phyloP scores from a whole-genome alignment of 2,797 vertebrate genomes.

The Enteromius radiatus region DNA sequence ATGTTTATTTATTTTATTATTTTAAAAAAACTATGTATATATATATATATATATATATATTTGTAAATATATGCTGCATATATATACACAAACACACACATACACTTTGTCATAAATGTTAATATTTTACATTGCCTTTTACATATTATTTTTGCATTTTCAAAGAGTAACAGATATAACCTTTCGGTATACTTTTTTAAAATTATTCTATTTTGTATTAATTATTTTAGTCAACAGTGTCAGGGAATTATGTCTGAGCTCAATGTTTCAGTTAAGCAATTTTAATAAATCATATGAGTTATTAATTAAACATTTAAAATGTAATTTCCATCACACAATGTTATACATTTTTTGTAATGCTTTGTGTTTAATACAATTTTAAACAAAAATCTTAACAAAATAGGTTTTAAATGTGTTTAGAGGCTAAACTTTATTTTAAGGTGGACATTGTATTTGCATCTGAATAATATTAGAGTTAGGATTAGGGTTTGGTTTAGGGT shows the following conservation, averaged over 20 bases:
- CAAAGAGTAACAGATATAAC: background rate
- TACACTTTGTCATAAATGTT: background rate
- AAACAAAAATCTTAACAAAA: too few relatives aligned
- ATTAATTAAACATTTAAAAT: background rate
- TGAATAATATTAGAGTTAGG: background rate
- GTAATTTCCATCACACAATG: background rate
- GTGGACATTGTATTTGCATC: too few relatives aligned
- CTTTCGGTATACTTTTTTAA: background rate
- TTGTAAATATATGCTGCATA: too few relatives aligned
- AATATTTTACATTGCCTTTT: background rate
- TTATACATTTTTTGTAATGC: background rate
- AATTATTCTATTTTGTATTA: background rate
- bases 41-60: background rate
- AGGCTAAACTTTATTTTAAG: background rate
- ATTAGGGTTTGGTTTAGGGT: background rate
- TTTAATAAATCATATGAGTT: background rate
- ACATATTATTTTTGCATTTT: background rate
- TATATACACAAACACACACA: background rate
- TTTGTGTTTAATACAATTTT: background rate
- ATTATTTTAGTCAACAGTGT: background rate
- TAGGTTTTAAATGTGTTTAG: background rate
- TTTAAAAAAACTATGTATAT: too few relatives aligned
- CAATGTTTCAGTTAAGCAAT: background rate
- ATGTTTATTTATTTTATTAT: too few relatives aligned
- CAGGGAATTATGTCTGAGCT: background rate